These are phyloP conservation scores for Calliphora vicina DNA, from an alignment of 1,140 invertebrate genomes.

Conservation along the genomic window DNA sequence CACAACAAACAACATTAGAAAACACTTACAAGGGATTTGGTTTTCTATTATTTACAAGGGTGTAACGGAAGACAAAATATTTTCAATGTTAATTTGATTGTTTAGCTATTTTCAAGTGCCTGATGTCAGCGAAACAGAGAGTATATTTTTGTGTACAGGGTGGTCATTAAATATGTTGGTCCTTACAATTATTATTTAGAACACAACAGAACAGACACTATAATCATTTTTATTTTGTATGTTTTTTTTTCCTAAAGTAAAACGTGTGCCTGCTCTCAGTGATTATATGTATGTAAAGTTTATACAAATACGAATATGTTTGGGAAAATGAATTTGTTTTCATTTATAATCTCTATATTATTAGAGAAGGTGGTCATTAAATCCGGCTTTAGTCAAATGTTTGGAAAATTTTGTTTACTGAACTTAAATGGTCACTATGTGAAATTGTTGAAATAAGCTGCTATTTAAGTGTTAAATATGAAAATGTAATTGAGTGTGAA, in stretches of 20 bases:
- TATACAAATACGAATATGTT: no score
- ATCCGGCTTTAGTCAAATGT: background rate
- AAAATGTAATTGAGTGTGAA: background rate
- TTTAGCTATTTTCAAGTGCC: background rate
- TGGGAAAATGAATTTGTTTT: conserved; percentile 11
- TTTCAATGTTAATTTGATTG: conserved; percentile 12
- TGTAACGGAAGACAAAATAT: background rate
- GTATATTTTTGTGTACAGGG: background rate
- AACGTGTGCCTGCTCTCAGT: background rate
- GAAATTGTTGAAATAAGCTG: background rate
- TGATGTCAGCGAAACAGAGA: background rate
- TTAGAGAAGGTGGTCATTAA: background rate
- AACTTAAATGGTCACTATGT: background rate
- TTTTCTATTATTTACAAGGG: background rate
- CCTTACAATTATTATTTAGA: conserved; percentile 11
- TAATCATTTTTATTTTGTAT: conserved; percentile 3
- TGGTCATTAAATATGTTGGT: background rate
- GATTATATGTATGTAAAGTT: background rate
- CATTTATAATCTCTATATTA: background rate
- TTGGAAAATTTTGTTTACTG: background rate
- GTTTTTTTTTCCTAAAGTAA: no score
- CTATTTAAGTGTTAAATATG: background rate
- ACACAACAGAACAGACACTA: conserved; percentile 23
- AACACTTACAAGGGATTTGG: conserved; percentile 13
- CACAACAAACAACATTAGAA: background rate